Evolutionary conservation across 2,113 vertebrate species (phyloP).

Genomic region (Tachuris rubrigastra): DNA sequence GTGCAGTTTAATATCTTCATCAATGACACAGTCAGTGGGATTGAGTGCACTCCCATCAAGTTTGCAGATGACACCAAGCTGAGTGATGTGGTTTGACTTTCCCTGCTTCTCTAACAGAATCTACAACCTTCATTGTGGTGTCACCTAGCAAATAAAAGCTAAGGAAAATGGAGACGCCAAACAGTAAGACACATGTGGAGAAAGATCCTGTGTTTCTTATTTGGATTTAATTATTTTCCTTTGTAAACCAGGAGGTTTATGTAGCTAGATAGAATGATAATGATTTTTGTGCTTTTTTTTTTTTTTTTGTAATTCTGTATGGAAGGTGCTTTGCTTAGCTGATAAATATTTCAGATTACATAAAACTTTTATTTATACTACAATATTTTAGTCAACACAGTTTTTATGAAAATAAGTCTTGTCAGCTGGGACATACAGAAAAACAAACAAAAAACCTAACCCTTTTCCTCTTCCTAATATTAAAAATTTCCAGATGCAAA

Average conservation of each 20-base stretch:
- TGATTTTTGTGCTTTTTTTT: background rate
- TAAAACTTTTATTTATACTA: background rate
- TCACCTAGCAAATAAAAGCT: background rate
- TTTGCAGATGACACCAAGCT: background rate
- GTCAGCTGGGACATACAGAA: background rate
- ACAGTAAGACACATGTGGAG: background rate
- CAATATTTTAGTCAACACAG: background rate
- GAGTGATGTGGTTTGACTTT: background rate
- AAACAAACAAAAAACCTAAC: background rate
- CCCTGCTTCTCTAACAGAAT: background rate
- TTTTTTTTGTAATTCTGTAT: background rate
- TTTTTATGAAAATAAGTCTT: background rate
- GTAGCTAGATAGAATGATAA: background rate
- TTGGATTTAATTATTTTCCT: background rate
- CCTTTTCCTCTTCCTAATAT: background rate
- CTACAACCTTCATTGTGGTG: rapidly evolving
- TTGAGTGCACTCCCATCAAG: background rate
- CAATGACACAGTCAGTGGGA: background rate
- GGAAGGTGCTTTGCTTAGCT: background rate
- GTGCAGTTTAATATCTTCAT: background rate
- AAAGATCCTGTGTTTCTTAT: background rate
- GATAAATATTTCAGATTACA: background rate
- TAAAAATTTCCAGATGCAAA: background rate
- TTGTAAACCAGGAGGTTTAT: background rate
- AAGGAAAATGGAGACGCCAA: background rate